These are phyloP conservation scores for Anagyrus pseudococci DNA, from an alignment of 2,888 invertebrate species.

Conservation along the genomic window DNA sequence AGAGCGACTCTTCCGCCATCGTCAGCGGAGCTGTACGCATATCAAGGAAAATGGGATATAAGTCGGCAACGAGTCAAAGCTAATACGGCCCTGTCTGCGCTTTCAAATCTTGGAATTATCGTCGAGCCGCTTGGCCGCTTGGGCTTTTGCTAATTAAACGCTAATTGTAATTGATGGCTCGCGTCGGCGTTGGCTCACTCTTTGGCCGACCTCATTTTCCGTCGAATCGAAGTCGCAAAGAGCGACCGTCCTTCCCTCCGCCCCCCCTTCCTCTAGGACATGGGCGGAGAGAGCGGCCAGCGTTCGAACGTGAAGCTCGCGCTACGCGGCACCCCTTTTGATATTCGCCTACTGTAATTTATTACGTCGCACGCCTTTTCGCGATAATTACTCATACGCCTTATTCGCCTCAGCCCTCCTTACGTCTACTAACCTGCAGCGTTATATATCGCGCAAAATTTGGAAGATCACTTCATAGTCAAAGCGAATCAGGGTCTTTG, in stretches of 20 bases:
- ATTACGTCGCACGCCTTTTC: constrained; percentile 10
- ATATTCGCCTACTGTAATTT: constrained; percentile 30
- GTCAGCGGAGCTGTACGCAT: no score
- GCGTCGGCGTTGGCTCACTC: constrained; percentile 1
- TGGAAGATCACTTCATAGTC: constrained; percentile 13
- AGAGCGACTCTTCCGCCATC: no score
- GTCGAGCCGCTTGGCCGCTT: constrained; percentile 19
- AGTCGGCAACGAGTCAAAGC: constrained; percentile 27
- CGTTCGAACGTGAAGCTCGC: background rate
- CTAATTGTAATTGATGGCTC: constrained; percentile 39
- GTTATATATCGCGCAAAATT: background rate
- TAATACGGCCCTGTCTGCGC: constrained; percentile 16
- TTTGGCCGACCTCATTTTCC: background rate
- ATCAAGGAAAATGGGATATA: constrained; percentile 25
- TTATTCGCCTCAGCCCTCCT: background rate
- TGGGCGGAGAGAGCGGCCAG: background rate
- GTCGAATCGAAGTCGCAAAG: constrained; percentile 30
- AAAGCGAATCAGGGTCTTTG: constrained; percentile 2
- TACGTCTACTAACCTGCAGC: background rate
- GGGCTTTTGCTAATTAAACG: constrained; percentile 29
- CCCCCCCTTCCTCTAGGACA: background rate
- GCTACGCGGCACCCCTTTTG: constrained; percentile 15
- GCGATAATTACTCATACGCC: constrained; percentile 22
- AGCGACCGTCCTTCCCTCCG: no score
- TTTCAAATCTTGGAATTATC: background rate